Conservation (phyloP, 2,113 vertebrate genomes). For the Arenaria interpres region DNA sequence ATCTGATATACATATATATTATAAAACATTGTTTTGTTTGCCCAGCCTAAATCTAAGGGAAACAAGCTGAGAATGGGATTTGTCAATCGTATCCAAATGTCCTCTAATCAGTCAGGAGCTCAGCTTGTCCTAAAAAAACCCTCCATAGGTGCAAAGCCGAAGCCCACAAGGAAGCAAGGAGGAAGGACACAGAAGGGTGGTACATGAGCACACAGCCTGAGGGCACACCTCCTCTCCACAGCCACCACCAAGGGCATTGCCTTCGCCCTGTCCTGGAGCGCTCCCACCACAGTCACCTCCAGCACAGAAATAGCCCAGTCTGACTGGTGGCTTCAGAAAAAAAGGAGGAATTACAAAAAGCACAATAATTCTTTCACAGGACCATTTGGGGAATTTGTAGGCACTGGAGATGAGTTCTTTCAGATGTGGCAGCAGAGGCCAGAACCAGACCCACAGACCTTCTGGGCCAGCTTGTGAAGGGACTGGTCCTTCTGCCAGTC, state of each 20-base stretch:
- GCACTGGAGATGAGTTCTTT: not conserved
- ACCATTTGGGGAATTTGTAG: not conserved
- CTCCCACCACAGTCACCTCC: rapidly evolving
- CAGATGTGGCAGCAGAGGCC: not conserved
- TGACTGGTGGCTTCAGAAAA: not conserved
- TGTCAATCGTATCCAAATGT: not conserved
- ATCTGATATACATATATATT: not conserved
- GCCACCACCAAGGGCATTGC: not conserved
- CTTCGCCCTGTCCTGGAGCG: not conserved
- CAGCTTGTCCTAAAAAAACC: not conserved
- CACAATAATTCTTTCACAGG: not conserved
- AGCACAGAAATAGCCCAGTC: not conserved
- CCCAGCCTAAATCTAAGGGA: not conserved
- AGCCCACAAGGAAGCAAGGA: not conserved
- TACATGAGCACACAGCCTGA: rapidly evolving
- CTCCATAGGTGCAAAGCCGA: not conserved
- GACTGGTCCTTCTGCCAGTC: not conserved
- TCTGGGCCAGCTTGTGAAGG: not conserved
- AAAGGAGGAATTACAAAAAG: not conserved
- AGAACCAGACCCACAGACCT: not conserved
- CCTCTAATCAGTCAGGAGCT: not conserved
- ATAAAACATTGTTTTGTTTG: not conserved
- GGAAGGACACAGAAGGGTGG: not conserved
- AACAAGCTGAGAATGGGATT: not conserved
- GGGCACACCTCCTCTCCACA: not conserved